Evolutionary conservation across 1,140 invertebrate genomes (phyloP).

Genomic region (Zaprionus ghesquierei): DNA sequence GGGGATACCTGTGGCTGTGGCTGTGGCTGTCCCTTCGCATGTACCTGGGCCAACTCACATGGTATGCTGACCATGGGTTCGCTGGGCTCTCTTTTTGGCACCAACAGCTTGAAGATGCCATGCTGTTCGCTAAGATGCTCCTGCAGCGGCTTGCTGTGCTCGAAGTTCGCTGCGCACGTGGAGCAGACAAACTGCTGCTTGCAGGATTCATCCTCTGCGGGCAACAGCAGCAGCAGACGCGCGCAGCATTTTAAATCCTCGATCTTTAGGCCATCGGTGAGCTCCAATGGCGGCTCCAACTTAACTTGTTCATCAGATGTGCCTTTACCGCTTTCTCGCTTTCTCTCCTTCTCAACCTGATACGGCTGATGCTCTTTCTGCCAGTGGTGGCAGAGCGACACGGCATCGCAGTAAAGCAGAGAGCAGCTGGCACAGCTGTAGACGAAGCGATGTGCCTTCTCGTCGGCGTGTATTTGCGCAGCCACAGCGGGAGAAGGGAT

Average conservation of each 20-base stretch:
- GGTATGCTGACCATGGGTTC: slow-evolving; percentile 67
- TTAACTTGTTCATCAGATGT: slow-evolving; percentile 17
- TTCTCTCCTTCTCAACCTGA: slow-evolving; percentile 14
- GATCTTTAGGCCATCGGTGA: slow-evolving; percentile 21
- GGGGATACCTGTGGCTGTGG: slow-evolving; percentile 38
- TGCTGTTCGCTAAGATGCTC: slow-evolving; percentile 65
- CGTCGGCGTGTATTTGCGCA: slow-evolving; percentile 60
- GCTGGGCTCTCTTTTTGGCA: slow-evolving; percentile 59
- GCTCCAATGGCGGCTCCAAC: slow-evolving; percentile 29
- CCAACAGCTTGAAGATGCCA: slow-evolving; percentile 55
- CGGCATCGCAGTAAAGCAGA: slow-evolving; percentile 53
- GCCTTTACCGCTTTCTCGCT: slow-evolving; percentile 23
- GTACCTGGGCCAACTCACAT: slow-evolving; percentile 30
- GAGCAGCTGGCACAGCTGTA: slow-evolving; percentile 65
- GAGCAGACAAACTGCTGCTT: slow-evolving; percentile 53
- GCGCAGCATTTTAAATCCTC: slow-evolving; percentile 48
- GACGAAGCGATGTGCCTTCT: slow-evolving; percentile 56
- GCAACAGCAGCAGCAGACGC: slow-evolving; percentile 41
- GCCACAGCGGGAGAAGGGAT: slow-evolving; percentile 18
- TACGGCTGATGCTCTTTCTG: slow-evolving; percentile 44
- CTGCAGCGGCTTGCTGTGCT: slow-evolving; percentile 54
- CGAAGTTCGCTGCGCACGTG: slow-evolving; percentile 55
- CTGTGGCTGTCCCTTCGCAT: not conserved
- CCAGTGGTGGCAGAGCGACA: slow-evolving; percentile 57
- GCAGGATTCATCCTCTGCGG: slow-evolving; percentile 2